Evolutionary conservation across 2,113 vertebrate genomes (phyloP).

Genomic region (Caloenas nicobarica): DNA sequence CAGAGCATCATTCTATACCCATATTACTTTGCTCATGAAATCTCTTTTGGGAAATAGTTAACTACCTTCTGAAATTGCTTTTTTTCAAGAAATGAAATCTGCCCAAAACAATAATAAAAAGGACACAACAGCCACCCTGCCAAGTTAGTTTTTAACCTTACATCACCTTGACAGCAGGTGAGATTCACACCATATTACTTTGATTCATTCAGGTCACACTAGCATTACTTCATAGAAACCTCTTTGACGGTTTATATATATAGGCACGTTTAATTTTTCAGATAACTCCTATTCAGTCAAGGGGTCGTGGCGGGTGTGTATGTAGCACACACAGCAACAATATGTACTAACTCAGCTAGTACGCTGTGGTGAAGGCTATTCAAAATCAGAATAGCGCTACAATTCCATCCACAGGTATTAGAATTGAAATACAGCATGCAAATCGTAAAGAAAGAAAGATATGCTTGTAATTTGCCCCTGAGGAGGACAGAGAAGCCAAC

Average conservation of each 20-base stretch:
- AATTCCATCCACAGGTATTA: neutral
- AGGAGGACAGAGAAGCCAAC: neutral
- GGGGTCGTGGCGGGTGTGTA: too few species aligned
- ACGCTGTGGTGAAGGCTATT: neutral
- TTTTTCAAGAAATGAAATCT: neutral
- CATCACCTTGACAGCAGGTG: neutral
- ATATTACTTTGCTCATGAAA: neutral
- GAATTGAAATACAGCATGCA: neutral
- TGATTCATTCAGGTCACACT: neutral
- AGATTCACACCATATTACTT: neutral
- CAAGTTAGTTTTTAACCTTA: neutral
- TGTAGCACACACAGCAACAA: neutral
- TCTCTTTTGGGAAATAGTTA: neutral
- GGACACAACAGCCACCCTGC: neutral
- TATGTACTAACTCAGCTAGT: neutral
- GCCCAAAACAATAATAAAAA: neutral
- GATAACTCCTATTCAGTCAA: fast-evolving
- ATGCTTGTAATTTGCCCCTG: neutral
- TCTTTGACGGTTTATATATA: neutral
- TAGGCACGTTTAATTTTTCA: neutral
- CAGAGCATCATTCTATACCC: neutral
- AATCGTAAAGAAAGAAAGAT: neutral
- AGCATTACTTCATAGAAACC: neutral
- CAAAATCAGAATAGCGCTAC: neutral
- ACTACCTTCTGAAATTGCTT: neutral